Conservation (phyloP, 2,888 invertebrate species). For the Hypselothyrea guttata region DNA sequence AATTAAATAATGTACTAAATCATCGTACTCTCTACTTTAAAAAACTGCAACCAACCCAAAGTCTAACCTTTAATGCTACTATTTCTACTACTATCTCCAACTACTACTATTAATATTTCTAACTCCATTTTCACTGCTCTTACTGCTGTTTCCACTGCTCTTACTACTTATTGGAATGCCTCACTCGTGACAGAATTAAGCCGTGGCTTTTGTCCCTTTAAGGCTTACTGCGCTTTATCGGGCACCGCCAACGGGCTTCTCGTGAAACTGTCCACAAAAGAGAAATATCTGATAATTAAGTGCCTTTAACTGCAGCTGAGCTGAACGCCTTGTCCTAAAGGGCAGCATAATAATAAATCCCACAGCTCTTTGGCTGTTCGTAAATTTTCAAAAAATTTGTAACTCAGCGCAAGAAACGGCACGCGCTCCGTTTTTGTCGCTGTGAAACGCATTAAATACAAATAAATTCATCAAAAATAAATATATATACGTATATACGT, state of each 20-base stretch:
- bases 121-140: not conserved
- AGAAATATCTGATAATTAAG: slow-evolving; percentile 60
- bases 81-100: too few relatives aligned
- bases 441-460: slow-evolving; percentile 63
- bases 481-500: too few relatives aligned
- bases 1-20: too few relatives aligned
- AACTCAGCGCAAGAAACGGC: slow-evolving; percentile 48
- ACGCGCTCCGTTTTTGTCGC: slow-evolving; percentile 51
- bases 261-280: slow-evolving; percentile 1
- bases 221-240: not conserved
- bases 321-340: slow-evolving; percentile 38
- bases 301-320: slow-evolving; percentile 30
- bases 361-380: slow-evolving; percentile 22
- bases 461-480: slow-evolving; percentile 71
- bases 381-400: slow-evolving; percentile 41
- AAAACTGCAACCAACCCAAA: too few relatives aligned
- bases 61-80: too few relatives aligned
- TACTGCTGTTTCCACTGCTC: too few relatives aligned
- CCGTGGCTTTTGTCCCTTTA: not conserved
- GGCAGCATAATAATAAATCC: slow-evolving; percentile 22
- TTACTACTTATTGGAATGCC: too few relatives aligned
- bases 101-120: too few relatives aligned
- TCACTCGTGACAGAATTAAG: not conserved
- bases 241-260: not conserved
- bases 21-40: too few relatives aligned